Percentiles rank a stretch among this genome's conserved stretches.
phyloP scores from a whole-genome alignment of 2,888 invertebrate genomes.

The Mystacides longicornis region DNA sequence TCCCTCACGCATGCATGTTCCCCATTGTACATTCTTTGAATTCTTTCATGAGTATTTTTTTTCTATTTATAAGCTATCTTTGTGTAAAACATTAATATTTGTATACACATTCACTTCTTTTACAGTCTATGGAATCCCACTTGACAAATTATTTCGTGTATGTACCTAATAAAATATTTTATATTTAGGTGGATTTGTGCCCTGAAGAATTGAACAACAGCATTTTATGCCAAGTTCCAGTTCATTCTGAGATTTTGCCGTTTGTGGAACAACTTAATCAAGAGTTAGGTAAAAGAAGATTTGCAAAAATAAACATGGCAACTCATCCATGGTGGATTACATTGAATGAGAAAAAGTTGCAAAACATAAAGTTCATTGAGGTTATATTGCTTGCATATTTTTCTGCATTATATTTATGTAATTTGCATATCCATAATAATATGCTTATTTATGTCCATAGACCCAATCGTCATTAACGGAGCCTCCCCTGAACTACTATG shows the following conservation, averaged over 20 bases:
- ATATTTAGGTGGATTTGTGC: constrained; percentile 66
- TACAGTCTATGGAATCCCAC: too few relatives aligned
- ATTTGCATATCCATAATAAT: neutral
- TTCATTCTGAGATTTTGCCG: constrained; percentile 77
- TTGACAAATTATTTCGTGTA: too few relatives aligned
- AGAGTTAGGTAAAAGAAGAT: constrained; percentile 51
- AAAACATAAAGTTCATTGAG: constrained; percentile 63
- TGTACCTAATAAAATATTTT: too few relatives aligned
- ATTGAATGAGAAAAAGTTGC: constrained; percentile 60
- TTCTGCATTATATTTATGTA: too few relatives aligned
- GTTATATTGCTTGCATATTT: constrained; percentile 34
- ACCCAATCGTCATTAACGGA: constrained; percentile 55
- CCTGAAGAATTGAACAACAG: constrained; percentile 93
- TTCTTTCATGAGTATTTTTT: too few relatives aligned
- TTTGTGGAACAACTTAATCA: constrained; percentile 58
- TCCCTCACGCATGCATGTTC: too few relatives aligned
- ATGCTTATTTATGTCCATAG: constrained; percentile 32
- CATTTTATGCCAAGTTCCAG: constrained; percentile 66
- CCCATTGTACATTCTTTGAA: too few relatives aligned
- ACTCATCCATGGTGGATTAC: constrained; percentile 69
- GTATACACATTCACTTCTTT: too few relatives aligned
- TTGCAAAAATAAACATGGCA: constrained; percentile 45
- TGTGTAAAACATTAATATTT: neutral
- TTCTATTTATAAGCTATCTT: too few relatives aligned
- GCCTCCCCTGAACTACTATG: constrained; percentile 87